Evolutionary conservation across 2,113 vertebrate genomes (phyloP).

Genomic region (Falco punctatus): DNA sequence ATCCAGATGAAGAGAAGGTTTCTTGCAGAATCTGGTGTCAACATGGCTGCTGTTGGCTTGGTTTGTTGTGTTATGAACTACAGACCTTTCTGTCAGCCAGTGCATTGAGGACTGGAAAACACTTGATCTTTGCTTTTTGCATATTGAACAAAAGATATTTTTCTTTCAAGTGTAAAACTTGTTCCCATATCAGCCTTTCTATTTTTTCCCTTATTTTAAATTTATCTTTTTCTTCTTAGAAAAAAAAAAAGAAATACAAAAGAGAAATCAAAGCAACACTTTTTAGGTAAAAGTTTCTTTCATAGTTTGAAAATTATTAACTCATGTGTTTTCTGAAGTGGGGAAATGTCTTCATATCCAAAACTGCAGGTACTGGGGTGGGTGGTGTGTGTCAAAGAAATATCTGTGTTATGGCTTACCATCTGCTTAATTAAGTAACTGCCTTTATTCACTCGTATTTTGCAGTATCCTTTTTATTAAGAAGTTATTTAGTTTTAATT

Average conservation of each 20-base stretch:
- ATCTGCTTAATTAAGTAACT: background rate
- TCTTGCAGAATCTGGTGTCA: background rate
- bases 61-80: background rate
- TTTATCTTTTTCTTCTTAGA: background rate
- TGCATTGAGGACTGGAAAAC: background rate
- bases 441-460: background rate
- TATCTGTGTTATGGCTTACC: background rate
- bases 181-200: background rate
- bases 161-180: background rate
- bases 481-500: background rate
- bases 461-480: background rate
- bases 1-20: background rate
- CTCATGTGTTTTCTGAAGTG: background rate
- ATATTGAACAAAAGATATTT: background rate
- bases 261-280: background rate
- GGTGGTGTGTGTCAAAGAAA: background rate
- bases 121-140: background rate
- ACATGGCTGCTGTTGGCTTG: background rate
- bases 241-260: no score
- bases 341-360: background rate
- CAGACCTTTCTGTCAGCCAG: background rate
- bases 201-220: background rate
- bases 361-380: background rate
- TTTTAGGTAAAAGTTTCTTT: background rate
- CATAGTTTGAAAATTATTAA: background rate